These are phyloP conservation scores for Pteropus rufus DNA, from an alignment of 2,797 vertebrate genomes.

Conservation along the genomic window DNA sequence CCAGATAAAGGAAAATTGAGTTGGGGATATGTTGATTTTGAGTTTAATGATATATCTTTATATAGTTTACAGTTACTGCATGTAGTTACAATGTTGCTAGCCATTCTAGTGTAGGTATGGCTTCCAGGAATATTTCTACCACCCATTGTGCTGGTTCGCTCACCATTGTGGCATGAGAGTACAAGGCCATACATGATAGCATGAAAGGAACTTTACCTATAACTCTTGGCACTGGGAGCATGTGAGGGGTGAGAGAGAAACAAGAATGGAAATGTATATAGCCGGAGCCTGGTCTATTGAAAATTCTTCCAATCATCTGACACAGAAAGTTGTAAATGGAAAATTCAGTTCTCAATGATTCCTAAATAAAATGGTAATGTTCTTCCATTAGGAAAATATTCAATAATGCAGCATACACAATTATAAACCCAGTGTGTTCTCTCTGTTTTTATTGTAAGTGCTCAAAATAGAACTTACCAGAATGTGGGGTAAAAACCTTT, in stretches of 20 bases:
- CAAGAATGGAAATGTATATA: neutral
- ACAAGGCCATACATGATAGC: too few relatives aligned
- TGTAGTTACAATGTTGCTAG: neutral
- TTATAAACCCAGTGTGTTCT: neutral
- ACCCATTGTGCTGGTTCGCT: neutral
- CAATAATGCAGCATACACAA: neutral
- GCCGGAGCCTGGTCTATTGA: neutral
- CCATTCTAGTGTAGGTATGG: neutral
- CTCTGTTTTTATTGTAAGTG: neutral
- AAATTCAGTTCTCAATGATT: neutral
- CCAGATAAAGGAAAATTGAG: neutral
- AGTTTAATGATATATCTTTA: neutral
- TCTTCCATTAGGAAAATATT: neutral
- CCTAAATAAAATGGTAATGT: neutral
- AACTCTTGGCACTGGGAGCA: neutral
- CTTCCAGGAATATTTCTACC: neutral
- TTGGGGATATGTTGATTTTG: neutral
- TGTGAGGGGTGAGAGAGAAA: neutral
- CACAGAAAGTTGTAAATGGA: neutral
- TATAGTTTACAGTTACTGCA: neutral
- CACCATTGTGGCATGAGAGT: neutral
- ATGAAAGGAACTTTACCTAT: neutral
- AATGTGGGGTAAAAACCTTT: neutral
- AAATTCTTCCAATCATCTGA: constrained; percentile 9
- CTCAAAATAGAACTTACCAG: constrained; percentile 16